phyloP scores from a whole-genome alignment of 2,888 invertebrate genomes.

The Amiota minor region DNA sequence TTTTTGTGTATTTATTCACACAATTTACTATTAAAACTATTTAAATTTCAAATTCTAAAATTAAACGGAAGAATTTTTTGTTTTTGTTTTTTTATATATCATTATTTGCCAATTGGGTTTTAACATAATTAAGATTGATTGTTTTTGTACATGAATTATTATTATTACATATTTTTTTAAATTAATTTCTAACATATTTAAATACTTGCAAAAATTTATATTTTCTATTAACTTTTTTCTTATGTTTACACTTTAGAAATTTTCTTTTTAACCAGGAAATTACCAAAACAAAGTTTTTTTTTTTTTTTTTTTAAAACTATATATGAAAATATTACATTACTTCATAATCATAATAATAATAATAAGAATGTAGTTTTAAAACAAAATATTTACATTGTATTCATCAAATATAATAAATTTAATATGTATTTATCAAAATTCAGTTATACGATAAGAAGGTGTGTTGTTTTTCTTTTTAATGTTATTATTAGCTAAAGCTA shows the following conservation, averaged over 20 bases:
- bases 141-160: conserved; percentile 20
- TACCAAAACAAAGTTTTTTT: conserved; percentile 8
- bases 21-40: conserved; percentile 2
- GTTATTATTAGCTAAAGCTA: conserved; percentile 13
- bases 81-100: too few species aligned
- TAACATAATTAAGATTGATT: neutral
- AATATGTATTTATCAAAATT: conserved; percentile 14
- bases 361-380: too few species aligned
- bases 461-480: too few species aligned
- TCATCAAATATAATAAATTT: neutral
- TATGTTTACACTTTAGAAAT: neutral
- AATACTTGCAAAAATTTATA: neutral
- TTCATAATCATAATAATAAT: neutral
- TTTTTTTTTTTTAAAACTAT: conserved; percentile 4
- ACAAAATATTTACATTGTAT: conserved; percentile 28
- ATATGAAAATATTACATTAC: conserved; percentile 1
- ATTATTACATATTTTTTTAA: conserved; percentile 6
- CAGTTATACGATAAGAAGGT: too few species aligned
- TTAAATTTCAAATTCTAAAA: conserved; percentile 17
- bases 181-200: neutral
- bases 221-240: neutral
- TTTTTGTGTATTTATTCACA: neutral
- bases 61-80: conserved; percentile 14
- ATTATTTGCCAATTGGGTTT: neutral
- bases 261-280: conserved; percentile 11